Conservation (phyloP, 1,140 invertebrate species). For the Hypothenemus hampei region DNA sequence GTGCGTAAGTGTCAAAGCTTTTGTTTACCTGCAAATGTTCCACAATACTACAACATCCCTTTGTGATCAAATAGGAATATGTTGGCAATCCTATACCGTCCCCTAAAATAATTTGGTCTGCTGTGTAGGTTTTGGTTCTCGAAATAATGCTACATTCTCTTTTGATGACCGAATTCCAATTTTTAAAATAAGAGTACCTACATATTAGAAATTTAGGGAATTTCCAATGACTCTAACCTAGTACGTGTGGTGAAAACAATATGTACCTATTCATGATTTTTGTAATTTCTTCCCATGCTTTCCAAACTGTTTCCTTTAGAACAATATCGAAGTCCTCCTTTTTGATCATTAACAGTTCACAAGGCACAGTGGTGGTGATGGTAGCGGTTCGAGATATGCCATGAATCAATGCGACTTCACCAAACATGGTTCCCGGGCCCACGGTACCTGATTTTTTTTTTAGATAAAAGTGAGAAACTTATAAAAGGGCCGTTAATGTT, state of each 20-base stretch:
- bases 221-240: background rate
- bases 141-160: conserved; percentile 57
- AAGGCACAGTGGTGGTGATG: conserved; percentile 47
- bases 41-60: conserved; percentile 57
- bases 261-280: conserved; percentile 46
- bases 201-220: background rate
- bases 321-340: conserved; percentile 53
- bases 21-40: conserved; percentile 52
- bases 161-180: conserved; percentile 52
- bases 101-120: conserved; percentile 57
- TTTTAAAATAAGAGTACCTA: conserved; percentile 59
- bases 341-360: conserved; percentile 36
- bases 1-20: background rate
- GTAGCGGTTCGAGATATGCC: conserved; percentile 54
- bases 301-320: conserved; percentile 52
- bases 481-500: too few relatives aligned
- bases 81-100: conserved; percentile 57
- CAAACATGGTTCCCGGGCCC: conserved; percentile 55
- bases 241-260: too few relatives aligned
- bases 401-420: conserved; percentile 58
- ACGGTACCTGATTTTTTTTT: conserved; percentile 35
- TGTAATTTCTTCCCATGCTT: conserved; percentile 57
- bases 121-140: conserved; percentile 54
- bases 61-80: conserved; percentile 59
- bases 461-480: background rate